Base-by-base conservation (phyloP, 2,888 invertebrate species). In the Hypselothyrea guttata region DNA sequence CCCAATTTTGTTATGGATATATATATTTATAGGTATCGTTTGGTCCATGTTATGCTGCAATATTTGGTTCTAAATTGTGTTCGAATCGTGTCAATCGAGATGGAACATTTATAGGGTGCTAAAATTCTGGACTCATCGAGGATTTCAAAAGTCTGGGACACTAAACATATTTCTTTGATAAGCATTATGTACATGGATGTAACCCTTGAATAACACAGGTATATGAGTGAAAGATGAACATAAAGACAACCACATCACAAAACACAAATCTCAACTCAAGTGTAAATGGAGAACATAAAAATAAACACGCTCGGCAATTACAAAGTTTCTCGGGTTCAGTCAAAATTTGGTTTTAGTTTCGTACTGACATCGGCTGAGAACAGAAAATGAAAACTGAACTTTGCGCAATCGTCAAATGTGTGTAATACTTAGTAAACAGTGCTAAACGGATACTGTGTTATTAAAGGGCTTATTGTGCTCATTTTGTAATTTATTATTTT, bases 141-240 rank as follows among this genome's bases (percentile, higher is more conserved):
- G n/a, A n/a, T n/a, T n/a, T 22, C 22, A 22, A 22, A 22, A 13
- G 16, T 37, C 35, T 37, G n/a, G n/a, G 35, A 13, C 16, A 37
- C 5, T 3, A 37, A 37, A 9, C 13, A 37, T 22, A 7, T n/a
- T n/a, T 31, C 31, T 49, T 46, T 54, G 55, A 48, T 12, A 52
- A 30, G 44, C 46, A 38, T n/a, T 22, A 33, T 63, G 42, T 55
- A 37, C 40, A 51, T 51, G 63, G 27, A 44, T 15, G 48, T 16
- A 22, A 64, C 67, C 67, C 71, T 70, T 64, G 45, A 67, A 67
- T 58, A 70, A 64, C 58, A 49, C 56, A 51, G 56, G 51, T 47
- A 48, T 18, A 61, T 34, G n/a, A 2, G 28, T 7, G 7, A 22
- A 28, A 30, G 11, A 37, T 15, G n/a, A n/a, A 34, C 13, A 11